Evolutionary conservation across 2,797 vertebrate genomes (phyloP).

Genomic region (Coendou prehensilis): DNA sequence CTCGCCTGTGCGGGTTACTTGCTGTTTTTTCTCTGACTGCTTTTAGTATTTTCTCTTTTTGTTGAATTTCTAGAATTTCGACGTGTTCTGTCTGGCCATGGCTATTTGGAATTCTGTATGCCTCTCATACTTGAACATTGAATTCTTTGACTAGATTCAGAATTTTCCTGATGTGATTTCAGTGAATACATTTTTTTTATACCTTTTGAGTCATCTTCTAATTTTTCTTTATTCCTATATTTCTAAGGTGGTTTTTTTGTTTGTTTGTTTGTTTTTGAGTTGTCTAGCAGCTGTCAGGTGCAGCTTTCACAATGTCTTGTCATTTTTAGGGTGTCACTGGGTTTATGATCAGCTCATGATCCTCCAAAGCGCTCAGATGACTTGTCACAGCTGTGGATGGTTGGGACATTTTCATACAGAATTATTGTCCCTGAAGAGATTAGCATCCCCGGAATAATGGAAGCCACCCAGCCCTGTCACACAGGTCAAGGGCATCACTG

Average conservation of each 20-base stretch:
- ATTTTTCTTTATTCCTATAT: neutral
- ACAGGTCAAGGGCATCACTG: no score
- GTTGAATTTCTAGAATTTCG: neutral
- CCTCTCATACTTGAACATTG: neutral
- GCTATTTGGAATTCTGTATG: neutral
- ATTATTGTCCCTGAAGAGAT: neutral
- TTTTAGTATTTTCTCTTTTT: neutral
- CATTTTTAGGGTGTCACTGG: neutral
- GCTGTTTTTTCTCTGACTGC: neutral
- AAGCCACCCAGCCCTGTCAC: neutral
- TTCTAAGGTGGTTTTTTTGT: neutral
- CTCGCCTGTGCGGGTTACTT: neutral
- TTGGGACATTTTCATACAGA: neutral
- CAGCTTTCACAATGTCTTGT: neutral
- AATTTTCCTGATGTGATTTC: neutral
- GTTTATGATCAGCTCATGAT: neutral
- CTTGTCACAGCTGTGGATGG: no score
- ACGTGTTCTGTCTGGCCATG: neutral
- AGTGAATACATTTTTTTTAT: neutral
- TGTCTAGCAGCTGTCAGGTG: neutral
- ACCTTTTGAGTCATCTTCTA: neutral
- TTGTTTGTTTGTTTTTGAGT: neutral
- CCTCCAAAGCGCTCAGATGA: no score
- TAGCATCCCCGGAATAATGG: neutral
- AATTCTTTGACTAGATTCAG: neutral